Percentiles rank a stretch among this genome's conserved stretches.
Conservation (phyloP, 2,888 invertebrate species). For the Octodonta nipae region DNA sequence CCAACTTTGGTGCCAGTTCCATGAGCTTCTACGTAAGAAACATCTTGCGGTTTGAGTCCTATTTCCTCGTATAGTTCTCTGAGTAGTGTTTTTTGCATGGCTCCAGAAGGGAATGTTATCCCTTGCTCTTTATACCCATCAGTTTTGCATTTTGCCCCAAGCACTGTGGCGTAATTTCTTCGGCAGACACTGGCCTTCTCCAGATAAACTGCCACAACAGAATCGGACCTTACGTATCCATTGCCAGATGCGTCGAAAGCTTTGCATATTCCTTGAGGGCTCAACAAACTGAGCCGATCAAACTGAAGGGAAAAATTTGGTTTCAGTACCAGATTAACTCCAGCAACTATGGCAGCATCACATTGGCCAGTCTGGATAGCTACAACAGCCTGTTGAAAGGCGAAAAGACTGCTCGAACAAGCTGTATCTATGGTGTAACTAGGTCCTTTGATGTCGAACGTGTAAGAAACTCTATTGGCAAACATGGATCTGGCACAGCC, state of each 20-base stretch:
- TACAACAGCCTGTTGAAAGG: slow-evolving; percentile 70
- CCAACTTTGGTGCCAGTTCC: slow-evolving; percentile 96
- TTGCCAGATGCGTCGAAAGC: slow-evolving; percentile 85
- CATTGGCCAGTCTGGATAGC: slow-evolving; percentile 82
- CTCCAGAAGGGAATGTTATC: slow-evolving; percentile 63
- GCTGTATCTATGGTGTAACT: slow-evolving; percentile 94
- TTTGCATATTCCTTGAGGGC: slow-evolving; percentile 75
- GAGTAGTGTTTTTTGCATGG: slow-evolving; percentile 68
- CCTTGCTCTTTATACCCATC: slow-evolving; percentile 84
- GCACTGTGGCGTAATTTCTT: slow-evolving; percentile 72
- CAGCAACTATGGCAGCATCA: slow-evolving; percentile 92
- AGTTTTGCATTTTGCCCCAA: slow-evolving; percentile 81
- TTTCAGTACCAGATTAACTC: slow-evolving; percentile 76
- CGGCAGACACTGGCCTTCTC: slow-evolving; percentile 65
- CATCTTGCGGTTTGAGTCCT: slow-evolving; percentile 66
- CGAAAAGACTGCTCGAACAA: slow-evolving; percentile 88
- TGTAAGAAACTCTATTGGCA: slow-evolving; percentile 88
- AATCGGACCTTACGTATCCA: slow-evolving; percentile 64
- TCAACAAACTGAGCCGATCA: slow-evolving; percentile 85
- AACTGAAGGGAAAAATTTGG: slow-evolving; percentile 88
- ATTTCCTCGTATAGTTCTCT: slow-evolving; percentile 76
- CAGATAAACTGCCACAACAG: slow-evolving; percentile 61
- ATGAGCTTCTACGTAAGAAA: slow-evolving; percentile 91
- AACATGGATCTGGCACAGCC: slow-evolving; percentile 95
- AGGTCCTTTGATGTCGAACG: slow-evolving; percentile 90